Evolutionary conservation across 2,888 invertebrate species (phyloP).

Genomic region (Scaptomyza cyrtandrae): DNA sequence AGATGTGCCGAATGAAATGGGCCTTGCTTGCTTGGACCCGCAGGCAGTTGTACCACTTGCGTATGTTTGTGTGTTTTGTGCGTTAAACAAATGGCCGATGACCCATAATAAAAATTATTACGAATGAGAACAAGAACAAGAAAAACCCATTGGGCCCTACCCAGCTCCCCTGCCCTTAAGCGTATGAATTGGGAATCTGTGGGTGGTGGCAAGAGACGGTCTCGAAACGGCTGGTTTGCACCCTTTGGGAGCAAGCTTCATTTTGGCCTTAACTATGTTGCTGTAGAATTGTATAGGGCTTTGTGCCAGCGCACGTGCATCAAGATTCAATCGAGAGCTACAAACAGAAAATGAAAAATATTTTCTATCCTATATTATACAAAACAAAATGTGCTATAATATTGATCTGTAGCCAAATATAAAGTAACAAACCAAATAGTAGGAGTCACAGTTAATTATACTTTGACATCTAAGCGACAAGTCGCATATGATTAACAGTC

Average conservation of each 20-base stretch:
- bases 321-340: conserved; percentile 72
- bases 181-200: conserved; percentile 29
- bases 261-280: conserved; percentile 25
- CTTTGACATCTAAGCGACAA: neutral
- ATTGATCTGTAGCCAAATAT: neutral
- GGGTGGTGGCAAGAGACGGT: neutral
- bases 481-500: neutral
- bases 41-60: conserved; percentile 29
- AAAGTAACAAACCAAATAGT: no score
- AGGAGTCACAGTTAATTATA: no score
- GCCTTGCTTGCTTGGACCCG: conserved; percentile 39
- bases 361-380: conserved; percentile 4
- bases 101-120: conserved; percentile 81
- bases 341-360: conserved; percentile 31
- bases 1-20: conserved; percentile 75
- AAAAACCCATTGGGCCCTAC: conserved; percentile 70
- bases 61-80: conserved; percentile 42
- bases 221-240: conserved; percentile 8
- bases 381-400: neutral
- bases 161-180: neutral
- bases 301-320: conserved; percentile 70
- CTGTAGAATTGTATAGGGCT: conserved; percentile 53
- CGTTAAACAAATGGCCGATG: conserved; percentile 80
- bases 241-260: conserved; percentile 48
- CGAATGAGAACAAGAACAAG: conserved; percentile 77